Evolutionary conservation across 2,888 invertebrate genomes (phyloP).

Genomic region (Hipparchia semele): DNA sequence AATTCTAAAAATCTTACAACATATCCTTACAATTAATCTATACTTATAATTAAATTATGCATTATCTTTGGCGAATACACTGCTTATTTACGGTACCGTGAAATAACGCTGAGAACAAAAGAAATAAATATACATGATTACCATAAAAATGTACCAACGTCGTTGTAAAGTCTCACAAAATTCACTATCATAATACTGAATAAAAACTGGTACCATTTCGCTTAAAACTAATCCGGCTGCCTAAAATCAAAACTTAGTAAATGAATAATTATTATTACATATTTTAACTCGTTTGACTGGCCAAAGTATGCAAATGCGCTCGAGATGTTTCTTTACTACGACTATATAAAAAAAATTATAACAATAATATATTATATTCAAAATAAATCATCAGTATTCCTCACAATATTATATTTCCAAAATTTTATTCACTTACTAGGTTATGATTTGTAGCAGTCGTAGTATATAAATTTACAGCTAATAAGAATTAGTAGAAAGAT

Average conservation of each 20-base stretch:
- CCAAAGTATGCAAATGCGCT: too few relatives aligned
- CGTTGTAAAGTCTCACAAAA: slow-evolving; percentile 81
- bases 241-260: slow-evolving; percentile 16
- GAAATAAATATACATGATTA: slow-evolving; percentile 40
- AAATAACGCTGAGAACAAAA: slow-evolving; percentile 52
- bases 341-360: too few relatives aligned
- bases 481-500: slow-evolving; percentile 34
- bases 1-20: slow-evolving; percentile 34
- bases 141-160: slow-evolving; percentile 66
- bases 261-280: not conserved
- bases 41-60: slow-evolving; percentile 75
- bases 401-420: not conserved
- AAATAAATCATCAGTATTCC: too few relatives aligned
- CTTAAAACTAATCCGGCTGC: slow-evolving; percentile 52
- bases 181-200: slow-evolving; percentile 74
- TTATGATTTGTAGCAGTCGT: slow-evolving; percentile 10
- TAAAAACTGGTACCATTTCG: slow-evolving; percentile 70
- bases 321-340: too few relatives aligned
- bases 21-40: slow-evolving; percentile 40
- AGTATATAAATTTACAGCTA: slow-evolving; percentile 40
- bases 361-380: too few relatives aligned
- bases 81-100: slow-evolving; percentile 69
- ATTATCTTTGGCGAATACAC: slow-evolving; percentile 82
- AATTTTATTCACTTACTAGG: slow-evolving; percentile 5
- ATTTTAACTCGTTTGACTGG: not conserved